A percentile compares a stretch with the other conserved stretches of the same genome.
Evolutionary conservation across 2,113 vertebrate species (phyloP).

Genomic region (Leiothrix lutea): DNA sequence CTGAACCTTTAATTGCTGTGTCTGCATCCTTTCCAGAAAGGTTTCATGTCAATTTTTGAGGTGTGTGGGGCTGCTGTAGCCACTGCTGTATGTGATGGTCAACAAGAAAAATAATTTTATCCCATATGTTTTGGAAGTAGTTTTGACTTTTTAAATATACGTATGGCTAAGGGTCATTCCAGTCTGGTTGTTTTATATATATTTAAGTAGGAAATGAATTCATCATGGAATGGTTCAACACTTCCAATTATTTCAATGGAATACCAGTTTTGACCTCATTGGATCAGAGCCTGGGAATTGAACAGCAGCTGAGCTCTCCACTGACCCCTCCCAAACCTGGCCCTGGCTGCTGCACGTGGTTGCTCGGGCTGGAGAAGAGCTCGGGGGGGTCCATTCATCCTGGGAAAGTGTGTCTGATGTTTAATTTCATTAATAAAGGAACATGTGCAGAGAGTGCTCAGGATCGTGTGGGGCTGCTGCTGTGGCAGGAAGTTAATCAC

Average conservation of each 20-base stretch:
- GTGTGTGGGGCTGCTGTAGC: not conserved
- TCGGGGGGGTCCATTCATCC: not conserved
- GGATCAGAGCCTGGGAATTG: slow-evolving; percentile 35
- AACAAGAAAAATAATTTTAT: not conserved
- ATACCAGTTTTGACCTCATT: not conserved
- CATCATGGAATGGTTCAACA: slow-evolving; percentile 44
- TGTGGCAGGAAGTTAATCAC: not conserved
- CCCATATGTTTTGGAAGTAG: not conserved
- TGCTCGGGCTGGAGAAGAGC: not conserved
- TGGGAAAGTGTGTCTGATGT: not conserved
- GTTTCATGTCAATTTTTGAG: not conserved
- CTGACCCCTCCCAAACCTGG: not conserved
- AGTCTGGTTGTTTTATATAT: not conserved
- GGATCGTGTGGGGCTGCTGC: not conserved
- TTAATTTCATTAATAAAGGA: not conserved
- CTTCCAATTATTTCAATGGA: slow-evolving; percentile 62
- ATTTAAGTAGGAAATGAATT: slow-evolving; percentile 46
- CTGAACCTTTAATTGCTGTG: not conserved
- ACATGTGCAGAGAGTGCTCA: not conserved
- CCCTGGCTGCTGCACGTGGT: not conserved
- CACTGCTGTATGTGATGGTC: not conserved
- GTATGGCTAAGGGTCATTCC: not conserved
- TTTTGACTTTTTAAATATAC: not conserved
- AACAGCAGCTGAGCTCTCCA: not conserved
- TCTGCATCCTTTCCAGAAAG: not conserved